Evolutionary conservation across 2,888 invertebrate species (phyloP).

Genomic region (Agrochola lota): DNA sequence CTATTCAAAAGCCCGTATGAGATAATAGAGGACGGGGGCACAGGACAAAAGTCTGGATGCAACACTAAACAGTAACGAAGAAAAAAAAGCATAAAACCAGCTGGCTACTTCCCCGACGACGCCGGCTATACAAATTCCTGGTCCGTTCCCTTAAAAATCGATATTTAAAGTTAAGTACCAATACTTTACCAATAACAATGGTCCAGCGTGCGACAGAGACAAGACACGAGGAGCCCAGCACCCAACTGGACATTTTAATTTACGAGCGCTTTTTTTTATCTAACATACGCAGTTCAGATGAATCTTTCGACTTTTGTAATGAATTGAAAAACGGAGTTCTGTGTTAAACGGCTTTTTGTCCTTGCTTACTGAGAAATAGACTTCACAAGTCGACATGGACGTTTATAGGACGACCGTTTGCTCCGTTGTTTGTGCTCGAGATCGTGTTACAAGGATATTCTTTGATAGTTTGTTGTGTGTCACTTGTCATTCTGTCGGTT

Average conservation of each 20-base stretch:
- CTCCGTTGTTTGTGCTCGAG: conserved; percentile 81
- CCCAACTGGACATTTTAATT: conserved; percentile 88
- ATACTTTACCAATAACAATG: conserved; percentile 85
- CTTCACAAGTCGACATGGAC: conserved; percentile 88
- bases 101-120: conserved; percentile 80
- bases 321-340: conserved; percentile 88
- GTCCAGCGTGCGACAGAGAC: conserved; percentile 80
- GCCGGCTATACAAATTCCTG: conserved; percentile 82
- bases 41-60: conserved; percentile 87
- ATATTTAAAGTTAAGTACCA: conserved; percentile 88
- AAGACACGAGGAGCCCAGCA: conserved; percentile 69
- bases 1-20: conserved; percentile 85
- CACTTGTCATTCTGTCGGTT: conserved; percentile 82
- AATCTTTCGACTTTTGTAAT: conserved; percentile 88
- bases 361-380: conserved; percentile 87
- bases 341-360: conserved; percentile 84
- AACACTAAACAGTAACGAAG: conserved; percentile 81
- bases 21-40: conserved; percentile 87
- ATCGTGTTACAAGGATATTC: conserved; percentile 83
- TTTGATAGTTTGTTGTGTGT: conserved; percentile 82
- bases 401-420: conserved; percentile 79
- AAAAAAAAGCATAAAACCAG: conserved; percentile 85
- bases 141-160: conserved; percentile 85
- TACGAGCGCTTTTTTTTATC: conserved; percentile 87
- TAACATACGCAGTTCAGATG: conserved; percentile 85